These are phyloP conservation scores for Gambusia affinis DNA, from an alignment of 2,113 vertebrate genomes.

Conservation along the genomic window DNA sequence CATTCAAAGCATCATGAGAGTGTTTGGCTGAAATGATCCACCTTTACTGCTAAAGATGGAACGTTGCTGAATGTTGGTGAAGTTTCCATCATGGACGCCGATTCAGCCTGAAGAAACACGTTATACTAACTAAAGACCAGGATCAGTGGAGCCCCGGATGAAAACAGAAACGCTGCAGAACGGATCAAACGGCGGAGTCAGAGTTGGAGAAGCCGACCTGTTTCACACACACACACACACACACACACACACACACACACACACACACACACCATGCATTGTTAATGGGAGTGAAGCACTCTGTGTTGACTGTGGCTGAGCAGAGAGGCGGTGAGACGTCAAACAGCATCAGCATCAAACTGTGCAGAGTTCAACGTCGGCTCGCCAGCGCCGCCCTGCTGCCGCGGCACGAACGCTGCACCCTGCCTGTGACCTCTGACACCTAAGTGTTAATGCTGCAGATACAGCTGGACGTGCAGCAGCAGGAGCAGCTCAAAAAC, in stretches of 20 bases:
- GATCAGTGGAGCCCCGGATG: no score
- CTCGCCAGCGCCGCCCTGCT: slow-evolving; percentile 47
- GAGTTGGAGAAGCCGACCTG: slow-evolving; percentile 2
- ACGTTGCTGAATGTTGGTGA: no score
- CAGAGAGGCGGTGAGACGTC: slow-evolving; percentile 48
- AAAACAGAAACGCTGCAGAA: no score
- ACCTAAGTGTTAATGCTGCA: not conserved
- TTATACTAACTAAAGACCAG: no score
- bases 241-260: not conserved
- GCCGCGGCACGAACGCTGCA: slow-evolving; percentile 5
- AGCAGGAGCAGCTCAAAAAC: no score
- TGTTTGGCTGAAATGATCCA: no score
- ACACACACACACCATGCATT: slow-evolving; percentile 17
- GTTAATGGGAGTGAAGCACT: slow-evolving; percentile 55
- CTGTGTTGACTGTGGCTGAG: slow-evolving; percentile 39
- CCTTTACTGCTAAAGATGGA: no score
- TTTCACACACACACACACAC: not conserved
- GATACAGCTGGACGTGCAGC: not conserved
- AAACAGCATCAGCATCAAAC: slow-evolving; percentile 61
- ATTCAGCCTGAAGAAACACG: no score
- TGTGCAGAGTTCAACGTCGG: not conserved
- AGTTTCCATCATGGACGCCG: no score
- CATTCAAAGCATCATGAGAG: no score
- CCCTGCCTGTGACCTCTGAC: not conserved
- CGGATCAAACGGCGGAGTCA: slow-evolving; percentile 5